A percentile compares a stretch with the other conserved stretches of the same genome.
These are phyloP conservation scores for Heliangelus exortis DNA, from an alignment of 2,797 vertebrate genomes.

Conservation along the genomic window DNA sequence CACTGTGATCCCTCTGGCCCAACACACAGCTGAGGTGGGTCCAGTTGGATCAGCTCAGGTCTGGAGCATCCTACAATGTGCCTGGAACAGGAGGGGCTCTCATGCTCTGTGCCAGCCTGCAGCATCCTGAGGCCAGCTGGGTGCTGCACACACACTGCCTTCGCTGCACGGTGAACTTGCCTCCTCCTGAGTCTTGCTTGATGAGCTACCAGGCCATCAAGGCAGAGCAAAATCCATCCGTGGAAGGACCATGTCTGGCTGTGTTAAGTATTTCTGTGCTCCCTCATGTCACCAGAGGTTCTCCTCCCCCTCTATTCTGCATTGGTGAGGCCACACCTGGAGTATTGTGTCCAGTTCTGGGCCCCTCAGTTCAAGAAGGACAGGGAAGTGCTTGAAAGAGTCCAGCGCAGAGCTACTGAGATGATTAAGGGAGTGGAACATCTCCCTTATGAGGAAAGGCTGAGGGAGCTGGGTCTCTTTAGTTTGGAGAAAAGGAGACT, in stretches of 20 bases:
- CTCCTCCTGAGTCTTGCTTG: neutral
- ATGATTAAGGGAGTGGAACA: too few species aligned
- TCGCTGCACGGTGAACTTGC: neutral
- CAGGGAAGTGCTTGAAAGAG: too few species aligned
- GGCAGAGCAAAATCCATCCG: neutral
- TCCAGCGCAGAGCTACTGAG: too few species aligned
- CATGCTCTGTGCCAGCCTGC: rapidly evolving
- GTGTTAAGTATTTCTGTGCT: neutral
- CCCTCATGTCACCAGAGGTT: neutral
- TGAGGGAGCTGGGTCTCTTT: too few species aligned
- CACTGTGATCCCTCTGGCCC: neutral
- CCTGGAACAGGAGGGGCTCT: rapidly evolving
- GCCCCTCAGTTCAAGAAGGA: too few species aligned
- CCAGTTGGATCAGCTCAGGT: rapidly evolving
- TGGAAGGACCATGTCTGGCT: neutral
- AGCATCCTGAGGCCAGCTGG: too few species aligned
- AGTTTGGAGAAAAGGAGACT: too few species aligned
- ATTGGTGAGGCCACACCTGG: too few species aligned
- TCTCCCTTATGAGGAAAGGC: too few species aligned
- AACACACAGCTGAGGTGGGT: rapidly evolving
- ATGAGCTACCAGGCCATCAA: neutral
- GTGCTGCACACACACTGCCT: neutral
- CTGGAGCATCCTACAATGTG: rapidly evolving
- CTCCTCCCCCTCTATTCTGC: too few species aligned
- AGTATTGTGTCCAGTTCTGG: too few species aligned